A percentile compares a stretch with the other conserved stretches of the same genome.
Conservation (phyloP, 2,888 invertebrate species). For the Plagiodera versicolora region DNA sequence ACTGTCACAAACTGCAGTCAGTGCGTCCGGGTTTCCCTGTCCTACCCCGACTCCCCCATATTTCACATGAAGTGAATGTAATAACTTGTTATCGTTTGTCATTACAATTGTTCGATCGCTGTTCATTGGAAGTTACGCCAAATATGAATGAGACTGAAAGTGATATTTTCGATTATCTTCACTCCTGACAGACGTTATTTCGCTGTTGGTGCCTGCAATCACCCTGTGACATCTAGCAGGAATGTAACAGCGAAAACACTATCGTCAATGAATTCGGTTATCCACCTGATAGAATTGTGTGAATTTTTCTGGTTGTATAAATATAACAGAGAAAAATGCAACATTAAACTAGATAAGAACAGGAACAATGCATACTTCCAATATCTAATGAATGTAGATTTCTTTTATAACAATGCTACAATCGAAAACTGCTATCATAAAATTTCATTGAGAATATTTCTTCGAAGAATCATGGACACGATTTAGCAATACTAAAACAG, state of each 20-base stretch:
- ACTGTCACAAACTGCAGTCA: conserved; percentile 32
- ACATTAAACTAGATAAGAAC: background rate
- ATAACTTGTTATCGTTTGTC: conserved; percentile 42
- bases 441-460: no score
- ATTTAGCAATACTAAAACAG: no score
- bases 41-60: conserved; percentile 25
- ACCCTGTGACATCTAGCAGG: background rate
- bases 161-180: conserved; percentile 21
- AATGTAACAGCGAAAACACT: no score
- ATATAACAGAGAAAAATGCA: no score
- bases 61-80: conserved; percentile 37
- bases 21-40: conserved; percentile 19
- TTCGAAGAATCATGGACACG: no score
- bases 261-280: no score
- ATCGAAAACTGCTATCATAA: no score
- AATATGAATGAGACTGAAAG: conserved; percentile 24
- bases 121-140: conserved; percentile 30
- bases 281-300: no score
- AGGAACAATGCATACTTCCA: background rate
- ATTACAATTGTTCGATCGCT: conserved; percentile 36
- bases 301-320: no score
- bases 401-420: no score
- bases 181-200: background rate
- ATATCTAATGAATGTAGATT: no score
- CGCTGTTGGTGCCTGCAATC: background rate